Conservation (phyloP, 2,888 invertebrate genomes). For the Ectemnius lituratus region DNA sequence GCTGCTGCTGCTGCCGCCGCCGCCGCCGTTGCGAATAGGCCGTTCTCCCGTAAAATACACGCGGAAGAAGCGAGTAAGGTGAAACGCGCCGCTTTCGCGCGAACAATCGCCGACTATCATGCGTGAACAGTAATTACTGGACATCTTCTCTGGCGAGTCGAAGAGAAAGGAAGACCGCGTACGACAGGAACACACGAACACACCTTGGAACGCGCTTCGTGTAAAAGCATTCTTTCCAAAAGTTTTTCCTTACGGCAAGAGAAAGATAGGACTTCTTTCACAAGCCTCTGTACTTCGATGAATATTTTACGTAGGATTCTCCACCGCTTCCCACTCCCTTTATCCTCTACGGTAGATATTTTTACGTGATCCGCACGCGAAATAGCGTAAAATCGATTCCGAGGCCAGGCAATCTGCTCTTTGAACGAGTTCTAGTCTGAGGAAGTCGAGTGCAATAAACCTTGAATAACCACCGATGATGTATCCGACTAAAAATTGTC, state of each 20-base stretch:
- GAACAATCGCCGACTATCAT: conserved; percentile 29
- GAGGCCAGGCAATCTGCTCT: background rate
- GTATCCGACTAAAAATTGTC: too few relatives aligned
- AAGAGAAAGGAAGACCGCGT: background rate
- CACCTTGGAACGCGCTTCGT: background rate
- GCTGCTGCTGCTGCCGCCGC: background rate
- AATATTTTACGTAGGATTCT: background rate
- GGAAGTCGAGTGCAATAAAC: background rate
- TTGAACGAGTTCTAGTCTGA: too few relatives aligned
- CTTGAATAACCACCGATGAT: background rate
- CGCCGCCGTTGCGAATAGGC: conserved; percentile 10
- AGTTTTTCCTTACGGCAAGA: background rate
- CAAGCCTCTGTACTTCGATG: background rate
- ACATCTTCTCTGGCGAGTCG: background rate
- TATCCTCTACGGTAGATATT: background rate
- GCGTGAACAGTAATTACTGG: conserved; percentile 25
- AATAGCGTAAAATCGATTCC: background rate
- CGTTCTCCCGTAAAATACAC: conserved; percentile 37
- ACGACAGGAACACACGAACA: background rate
- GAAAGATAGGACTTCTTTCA: conserved; percentile 9
- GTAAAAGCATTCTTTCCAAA: background rate
- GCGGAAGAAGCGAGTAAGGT: conserved; percentile 19
- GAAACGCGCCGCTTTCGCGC: conserved; percentile 6
- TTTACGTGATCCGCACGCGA: conserved; percentile 2
- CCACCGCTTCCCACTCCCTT: background rate